phyloP scores from a whole-genome alignment of 2,888 invertebrate species.

The Graphium colonna region DNA sequence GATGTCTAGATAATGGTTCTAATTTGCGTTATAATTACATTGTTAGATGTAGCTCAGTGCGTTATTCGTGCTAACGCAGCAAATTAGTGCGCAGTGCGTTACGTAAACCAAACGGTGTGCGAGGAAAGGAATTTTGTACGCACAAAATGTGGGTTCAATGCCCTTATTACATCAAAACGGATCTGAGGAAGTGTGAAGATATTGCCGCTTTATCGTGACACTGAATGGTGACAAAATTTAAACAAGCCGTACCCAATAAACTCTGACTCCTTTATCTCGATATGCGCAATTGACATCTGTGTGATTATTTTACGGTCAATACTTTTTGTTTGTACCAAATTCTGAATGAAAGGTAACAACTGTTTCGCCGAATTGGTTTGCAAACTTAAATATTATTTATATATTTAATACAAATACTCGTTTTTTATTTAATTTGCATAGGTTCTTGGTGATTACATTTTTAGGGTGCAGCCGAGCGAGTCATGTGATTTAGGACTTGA shows the following conservation, averaged over 20 bases:
- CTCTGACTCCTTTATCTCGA: neutral
- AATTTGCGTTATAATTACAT: constrained; percentile 39
- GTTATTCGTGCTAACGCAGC: constrained; percentile 13
- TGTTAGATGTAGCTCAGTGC: constrained; percentile 29
- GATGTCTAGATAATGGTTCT: constrained; percentile 51
- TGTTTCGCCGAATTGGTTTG: too few species aligned
- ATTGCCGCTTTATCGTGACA: constrained; percentile 3
- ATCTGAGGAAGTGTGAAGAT: constrained; percentile 44
- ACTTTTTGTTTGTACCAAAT: neutral
- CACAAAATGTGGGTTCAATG: constrained; percentile 34
- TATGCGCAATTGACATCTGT: neutral
- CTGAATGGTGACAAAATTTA: neutral
- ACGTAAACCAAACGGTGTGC: constrained; percentile 8
- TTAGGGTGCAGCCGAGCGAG: too few species aligned
- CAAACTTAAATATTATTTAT: too few species aligned
- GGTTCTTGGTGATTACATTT: too few species aligned
- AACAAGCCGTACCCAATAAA: neutral
- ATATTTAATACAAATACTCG: too few species aligned
- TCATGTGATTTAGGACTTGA: too few species aligned
- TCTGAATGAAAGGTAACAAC: too few species aligned
- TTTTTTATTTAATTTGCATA: too few species aligned
- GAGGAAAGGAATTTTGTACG: constrained; percentile 28
- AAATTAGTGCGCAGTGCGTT: constrained; percentile 14
- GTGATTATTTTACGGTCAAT: neutral
- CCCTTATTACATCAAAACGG: constrained; percentile 39